Evolutionary conservation across 2,113 vertebrate genomes (phyloP).

Genomic region (Sylvilagus bachmani): DNA sequence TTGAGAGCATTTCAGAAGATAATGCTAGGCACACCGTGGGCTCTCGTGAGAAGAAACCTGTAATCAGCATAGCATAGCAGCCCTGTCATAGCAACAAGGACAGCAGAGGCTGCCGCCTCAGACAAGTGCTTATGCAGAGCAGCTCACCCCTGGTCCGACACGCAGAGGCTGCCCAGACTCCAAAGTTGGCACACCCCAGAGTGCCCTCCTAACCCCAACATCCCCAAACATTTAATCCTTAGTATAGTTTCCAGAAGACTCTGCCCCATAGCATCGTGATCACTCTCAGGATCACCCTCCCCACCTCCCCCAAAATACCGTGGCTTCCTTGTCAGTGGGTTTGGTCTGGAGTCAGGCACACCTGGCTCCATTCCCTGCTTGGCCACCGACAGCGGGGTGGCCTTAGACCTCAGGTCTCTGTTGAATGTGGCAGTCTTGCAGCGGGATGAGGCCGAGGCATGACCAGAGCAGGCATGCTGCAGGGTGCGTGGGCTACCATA

Average conservation of each 20-base stretch:
- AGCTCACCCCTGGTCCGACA: too few relatives aligned
- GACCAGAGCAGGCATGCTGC: fast-evolving
- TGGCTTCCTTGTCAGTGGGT: fast-evolving
- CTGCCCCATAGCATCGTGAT: not conserved
- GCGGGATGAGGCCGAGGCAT: fast-evolving
- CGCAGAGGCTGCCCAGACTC: not conserved
- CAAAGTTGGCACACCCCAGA: not conserved
- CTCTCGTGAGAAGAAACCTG: not conserved
- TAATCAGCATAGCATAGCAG: fast-evolving
- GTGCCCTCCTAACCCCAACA: not conserved
- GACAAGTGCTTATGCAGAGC: not conserved
- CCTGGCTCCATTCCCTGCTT: not conserved
- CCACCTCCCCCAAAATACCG: not conserved
- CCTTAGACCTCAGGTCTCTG: not conserved
- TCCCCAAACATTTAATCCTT: not conserved
- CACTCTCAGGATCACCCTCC: not conserved
- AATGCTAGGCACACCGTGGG: not conserved
- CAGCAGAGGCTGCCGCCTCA: not conserved
- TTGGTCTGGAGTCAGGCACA: not conserved
- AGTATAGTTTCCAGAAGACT: not conserved
- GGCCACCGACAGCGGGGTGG: not conserved
- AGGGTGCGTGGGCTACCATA: not conserved
- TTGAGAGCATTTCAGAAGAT: not conserved
- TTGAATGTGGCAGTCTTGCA: too few relatives aligned
- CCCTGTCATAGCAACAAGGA: not conserved